A percentile compares a stretch with the other conserved stretches of the same genome.
These are phyloP conservation scores for Hymenopus coronatus DNA, from an alignment of 2,888 invertebrate species.

Conservation along the genomic window DNA sequence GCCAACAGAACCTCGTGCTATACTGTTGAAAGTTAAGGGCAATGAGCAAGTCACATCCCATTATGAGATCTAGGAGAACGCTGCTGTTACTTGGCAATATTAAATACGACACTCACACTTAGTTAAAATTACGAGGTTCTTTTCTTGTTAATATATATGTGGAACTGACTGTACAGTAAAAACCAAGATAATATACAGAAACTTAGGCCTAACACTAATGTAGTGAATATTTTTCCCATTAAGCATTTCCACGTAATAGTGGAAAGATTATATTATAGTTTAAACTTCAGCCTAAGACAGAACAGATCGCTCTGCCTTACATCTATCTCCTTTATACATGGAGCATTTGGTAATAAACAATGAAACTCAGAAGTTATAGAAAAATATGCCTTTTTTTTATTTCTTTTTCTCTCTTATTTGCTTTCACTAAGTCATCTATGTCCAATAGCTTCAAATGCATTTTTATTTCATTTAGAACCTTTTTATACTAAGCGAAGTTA, in stretches of 20 bases:
- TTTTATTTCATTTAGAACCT: not conserved
- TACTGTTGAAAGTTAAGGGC: not conserved
- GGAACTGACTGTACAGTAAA: constrained; percentile 4
- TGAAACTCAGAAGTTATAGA: not conserved
- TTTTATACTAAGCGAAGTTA: not conserved
- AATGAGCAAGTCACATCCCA: not conserved
- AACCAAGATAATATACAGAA: not conserved
- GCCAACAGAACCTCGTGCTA: not conserved
- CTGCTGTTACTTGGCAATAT: not conserved
- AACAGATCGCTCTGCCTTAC: not conserved
- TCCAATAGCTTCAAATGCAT: not conserved
- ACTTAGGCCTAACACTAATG: constrained; percentile 8
- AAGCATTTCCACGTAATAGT: not conserved
- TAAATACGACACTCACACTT: not conserved
- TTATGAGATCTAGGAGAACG: constrained; percentile 4
- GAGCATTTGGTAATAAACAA: not conserved
- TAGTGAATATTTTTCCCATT: not conserved
- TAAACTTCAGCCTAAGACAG: not conserved
- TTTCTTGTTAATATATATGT: not conserved
- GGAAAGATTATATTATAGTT: not conserved
- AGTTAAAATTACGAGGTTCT: not conserved
- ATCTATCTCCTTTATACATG: not conserved
- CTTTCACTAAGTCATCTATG: not conserved
- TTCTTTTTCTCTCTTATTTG: not conserved
- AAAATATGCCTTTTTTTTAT: not conserved